phyloP scores from a whole-genome alignment of 1,140 invertebrate species.

The Ceratoteleas bidentatus region DNA sequence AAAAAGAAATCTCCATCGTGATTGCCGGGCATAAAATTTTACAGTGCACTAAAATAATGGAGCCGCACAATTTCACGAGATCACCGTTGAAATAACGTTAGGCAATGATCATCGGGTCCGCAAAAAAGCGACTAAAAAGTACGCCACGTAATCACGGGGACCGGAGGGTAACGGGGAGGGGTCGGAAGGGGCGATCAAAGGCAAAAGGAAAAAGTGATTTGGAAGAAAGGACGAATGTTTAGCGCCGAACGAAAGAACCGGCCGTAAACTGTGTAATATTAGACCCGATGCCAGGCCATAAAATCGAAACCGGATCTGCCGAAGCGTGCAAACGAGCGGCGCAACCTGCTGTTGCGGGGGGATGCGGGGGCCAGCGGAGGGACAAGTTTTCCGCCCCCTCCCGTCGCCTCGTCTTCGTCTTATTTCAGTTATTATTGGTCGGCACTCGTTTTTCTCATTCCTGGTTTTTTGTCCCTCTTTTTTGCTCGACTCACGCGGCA shows the following conservation, averaged over 20 bases:
- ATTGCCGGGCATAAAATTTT: slow-evolving; percentile 41
- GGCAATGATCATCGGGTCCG: slow-evolving; percentile 33
- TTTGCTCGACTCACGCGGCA: slow-evolving; percentile 6
- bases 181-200: slow-evolving; percentile 16
- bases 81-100: slow-evolving; percentile 44
- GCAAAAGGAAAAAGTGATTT: slow-evolving; percentile 38
- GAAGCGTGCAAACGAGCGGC: slow-evolving; percentile 67
- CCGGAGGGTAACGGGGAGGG: neutral
- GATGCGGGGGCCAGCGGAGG: neutral
- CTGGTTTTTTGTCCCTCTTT: neutral
- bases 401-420: slow-evolving; percentile 10
- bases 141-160: slow-evolving; percentile 27
- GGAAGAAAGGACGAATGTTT: slow-evolving; percentile 54
- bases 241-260: slow-evolving; percentile 51
- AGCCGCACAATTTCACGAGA: slow-evolving; percentile 38
- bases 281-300: slow-evolving; percentile 70
- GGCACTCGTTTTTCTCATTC: slow-evolving; percentile 11
- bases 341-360: slow-evolving; percentile 50
- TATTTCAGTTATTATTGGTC: slow-evolving; percentile 17
- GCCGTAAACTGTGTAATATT: slow-evolving; percentile 73
- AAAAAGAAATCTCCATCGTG: slow-evolving; percentile 17
- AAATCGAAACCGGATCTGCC: slow-evolving; percentile 75
- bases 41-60: slow-evolving; percentile 43
- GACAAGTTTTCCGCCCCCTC: slow-evolving; percentile 41
- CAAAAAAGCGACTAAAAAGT: slow-evolving; percentile 23